Conservation (phyloP, 2,797 vertebrate genomes). For the Poeciliopsis paucimaculata region DNA sequence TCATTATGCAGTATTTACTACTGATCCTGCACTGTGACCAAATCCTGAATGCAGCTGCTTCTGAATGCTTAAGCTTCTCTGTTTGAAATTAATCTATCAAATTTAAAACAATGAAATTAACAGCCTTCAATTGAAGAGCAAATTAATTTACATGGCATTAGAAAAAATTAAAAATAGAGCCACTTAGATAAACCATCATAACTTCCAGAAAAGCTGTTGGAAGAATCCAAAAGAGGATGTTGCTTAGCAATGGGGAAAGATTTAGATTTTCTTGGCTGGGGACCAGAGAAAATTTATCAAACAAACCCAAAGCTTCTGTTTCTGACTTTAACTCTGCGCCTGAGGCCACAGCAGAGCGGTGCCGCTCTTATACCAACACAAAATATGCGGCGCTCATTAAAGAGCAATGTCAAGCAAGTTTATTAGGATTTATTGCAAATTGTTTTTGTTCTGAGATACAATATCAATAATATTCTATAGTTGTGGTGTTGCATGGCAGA, state of each 20-base stretch:
- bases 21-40: conserved; percentile 20
- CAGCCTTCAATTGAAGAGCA: conserved; percentile 12
- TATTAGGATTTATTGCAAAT: background rate
- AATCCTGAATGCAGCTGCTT: background rate
- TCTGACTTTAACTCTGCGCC: conserved; percentile 37
- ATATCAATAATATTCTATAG: background rate
- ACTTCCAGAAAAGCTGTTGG: conserved; percentile 33
- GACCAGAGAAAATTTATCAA: conserved; percentile 43
- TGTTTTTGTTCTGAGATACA: background rate
- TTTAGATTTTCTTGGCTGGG: conserved; percentile 12
- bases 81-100: conserved; percentile 17
- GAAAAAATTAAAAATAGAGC: conserved; percentile 15
- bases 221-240: conserved; percentile 41
- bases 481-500: background rate
- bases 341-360: conserved; percentile 13
- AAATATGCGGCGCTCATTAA: background rate
- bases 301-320: conserved; percentile 34
- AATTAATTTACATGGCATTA: background rate
- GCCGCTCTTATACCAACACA: background rate
- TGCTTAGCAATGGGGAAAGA: conserved; percentile 48
- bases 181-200: conserved; percentile 15
- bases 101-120: conserved; percentile 1
- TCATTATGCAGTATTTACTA: conserved; percentile 26
- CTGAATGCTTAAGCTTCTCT: background rate
- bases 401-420: background rate